These are phyloP conservation scores for Morinoia aosen DNA, from an alignment of 2,888 invertebrate genomes.

Conservation along the genomic window DNA sequence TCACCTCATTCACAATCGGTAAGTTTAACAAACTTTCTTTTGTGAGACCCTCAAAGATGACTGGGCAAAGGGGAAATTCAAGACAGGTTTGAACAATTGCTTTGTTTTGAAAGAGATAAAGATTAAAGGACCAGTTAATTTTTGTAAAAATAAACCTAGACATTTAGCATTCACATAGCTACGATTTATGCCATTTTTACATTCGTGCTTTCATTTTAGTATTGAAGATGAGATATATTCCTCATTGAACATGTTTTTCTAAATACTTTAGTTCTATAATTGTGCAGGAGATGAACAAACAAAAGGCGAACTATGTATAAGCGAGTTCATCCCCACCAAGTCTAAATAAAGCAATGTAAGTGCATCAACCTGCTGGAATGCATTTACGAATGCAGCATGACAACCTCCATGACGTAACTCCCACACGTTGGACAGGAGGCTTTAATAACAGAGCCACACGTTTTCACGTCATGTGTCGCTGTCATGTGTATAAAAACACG, in stretches of 20 bases:
- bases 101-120: not conserved
- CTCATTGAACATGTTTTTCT: too few relatives aligned
- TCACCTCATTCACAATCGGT: not conserved
- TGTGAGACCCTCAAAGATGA: not conserved
- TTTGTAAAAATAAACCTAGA: too few relatives aligned
- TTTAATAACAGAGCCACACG: not conserved
- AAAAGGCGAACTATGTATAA: too few relatives aligned
- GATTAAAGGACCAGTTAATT: not conserved
- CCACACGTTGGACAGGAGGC: not conserved
- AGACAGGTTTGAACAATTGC: not conserved
- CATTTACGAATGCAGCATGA: not conserved
- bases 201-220: too few relatives aligned
- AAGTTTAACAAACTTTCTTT: not conserved
- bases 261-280: too few relatives aligned
- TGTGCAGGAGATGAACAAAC: too few relatives aligned
- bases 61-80: not conserved
- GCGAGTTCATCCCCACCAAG: too few relatives aligned
- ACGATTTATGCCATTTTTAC: too few relatives aligned
- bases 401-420: not conserved
- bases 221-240: too few relatives aligned
- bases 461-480: not conserved
- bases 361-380: not conserved
- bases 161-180: too few relatives aligned
- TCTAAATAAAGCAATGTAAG: not conserved
- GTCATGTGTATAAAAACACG: not conserved